phyloP scores from a whole-genome alignment of 2,797 vertebrate species.

The Naso thynnoides region DNA sequence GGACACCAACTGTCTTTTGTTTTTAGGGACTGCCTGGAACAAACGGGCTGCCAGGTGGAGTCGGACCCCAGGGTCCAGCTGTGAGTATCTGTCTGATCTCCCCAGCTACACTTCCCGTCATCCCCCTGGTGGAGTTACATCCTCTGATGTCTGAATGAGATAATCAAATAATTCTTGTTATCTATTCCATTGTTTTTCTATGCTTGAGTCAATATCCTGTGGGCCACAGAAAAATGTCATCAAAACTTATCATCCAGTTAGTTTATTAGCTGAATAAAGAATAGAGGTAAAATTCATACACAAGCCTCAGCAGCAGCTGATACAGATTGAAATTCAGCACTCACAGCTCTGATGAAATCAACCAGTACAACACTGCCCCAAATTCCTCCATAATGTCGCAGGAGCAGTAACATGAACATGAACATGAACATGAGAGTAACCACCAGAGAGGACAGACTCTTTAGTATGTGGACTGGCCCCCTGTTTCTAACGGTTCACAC shows the following conservation, averaged over 20 bases:
- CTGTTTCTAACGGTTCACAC: slow-evolving; percentile 24
- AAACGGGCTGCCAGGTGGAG: slow-evolving; percentile 91
- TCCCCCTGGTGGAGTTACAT: slow-evolving; percentile 8
- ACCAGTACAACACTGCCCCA: slow-evolving; percentile 19
- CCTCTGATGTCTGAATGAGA: slow-evolving; percentile 12
- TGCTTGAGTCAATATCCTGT: slow-evolving; percentile 3
- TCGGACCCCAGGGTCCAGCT: slow-evolving; percentile 89
- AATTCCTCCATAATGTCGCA: slow-evolving; percentile 19
- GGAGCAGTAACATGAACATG: slow-evolving; percentile 23
- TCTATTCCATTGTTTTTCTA: slow-evolving; percentile 1
- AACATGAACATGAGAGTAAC: slow-evolving; percentile 47
- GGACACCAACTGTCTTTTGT: slow-evolving; percentile 46
- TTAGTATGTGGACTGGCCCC: slow-evolving; percentile 4
- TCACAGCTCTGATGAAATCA: slow-evolving; percentile 2
- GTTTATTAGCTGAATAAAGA: background rate
- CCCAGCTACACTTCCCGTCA: slow-evolving; percentile 13
- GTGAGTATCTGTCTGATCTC: slow-evolving; percentile 84
- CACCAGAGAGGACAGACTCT: slow-evolving; percentile 14
- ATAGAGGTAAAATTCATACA: background rate
- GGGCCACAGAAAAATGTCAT: background rate
- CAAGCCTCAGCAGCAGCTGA: background rate
- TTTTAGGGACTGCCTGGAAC: slow-evolving; percentile 92
- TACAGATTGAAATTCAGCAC: background rate
- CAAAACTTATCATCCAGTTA: background rate
- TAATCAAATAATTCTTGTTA: background rate